Evolutionary conservation across 2,888 invertebrate species (phyloP).

Genomic region (Drosophila anceps): DNA sequence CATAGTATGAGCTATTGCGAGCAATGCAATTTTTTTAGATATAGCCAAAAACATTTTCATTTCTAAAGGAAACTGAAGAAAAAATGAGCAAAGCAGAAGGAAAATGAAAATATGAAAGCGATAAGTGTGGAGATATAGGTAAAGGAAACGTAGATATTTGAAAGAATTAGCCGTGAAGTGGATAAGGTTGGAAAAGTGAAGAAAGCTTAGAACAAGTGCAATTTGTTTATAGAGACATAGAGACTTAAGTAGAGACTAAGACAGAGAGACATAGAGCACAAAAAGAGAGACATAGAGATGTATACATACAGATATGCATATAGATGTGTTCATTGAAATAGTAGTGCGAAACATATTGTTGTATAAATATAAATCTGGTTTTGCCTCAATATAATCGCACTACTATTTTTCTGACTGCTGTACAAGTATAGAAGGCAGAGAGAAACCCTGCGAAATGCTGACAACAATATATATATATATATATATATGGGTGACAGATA

Average conservation of each 20-base stretch:
- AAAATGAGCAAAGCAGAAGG: not conserved
- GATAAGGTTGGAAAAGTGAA: not conserved
- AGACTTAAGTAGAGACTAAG: not conserved
- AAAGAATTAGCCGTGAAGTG: not conserved
- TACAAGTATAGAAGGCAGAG: too few relatives aligned
- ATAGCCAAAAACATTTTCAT: not conserved
- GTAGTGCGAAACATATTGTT: too few relatives aligned
- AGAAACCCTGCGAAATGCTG: too few relatives aligned
- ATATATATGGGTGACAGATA: too few relatives aligned
- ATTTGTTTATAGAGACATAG: not conserved
- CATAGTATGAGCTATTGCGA: conserved; percentile 20
- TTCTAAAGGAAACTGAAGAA: not conserved
- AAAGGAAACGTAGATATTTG: not conserved
- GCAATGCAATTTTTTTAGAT: not conserved
- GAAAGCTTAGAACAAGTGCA: too few relatives aligned
- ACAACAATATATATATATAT: too few relatives aligned
- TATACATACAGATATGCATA: too few relatives aligned
- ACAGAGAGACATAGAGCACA: not conserved
- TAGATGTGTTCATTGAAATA: too few relatives aligned
- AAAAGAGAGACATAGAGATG: not conserved
- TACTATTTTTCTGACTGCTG: too few relatives aligned
- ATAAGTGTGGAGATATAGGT: not conserved
- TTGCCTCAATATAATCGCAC: too few relatives aligned
- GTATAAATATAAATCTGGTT: too few relatives aligned
- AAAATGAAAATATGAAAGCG: not conserved